Base-by-base conservation (phyloP, 2,888 invertebrate genomes). In the Rosalia funebris region DNA sequence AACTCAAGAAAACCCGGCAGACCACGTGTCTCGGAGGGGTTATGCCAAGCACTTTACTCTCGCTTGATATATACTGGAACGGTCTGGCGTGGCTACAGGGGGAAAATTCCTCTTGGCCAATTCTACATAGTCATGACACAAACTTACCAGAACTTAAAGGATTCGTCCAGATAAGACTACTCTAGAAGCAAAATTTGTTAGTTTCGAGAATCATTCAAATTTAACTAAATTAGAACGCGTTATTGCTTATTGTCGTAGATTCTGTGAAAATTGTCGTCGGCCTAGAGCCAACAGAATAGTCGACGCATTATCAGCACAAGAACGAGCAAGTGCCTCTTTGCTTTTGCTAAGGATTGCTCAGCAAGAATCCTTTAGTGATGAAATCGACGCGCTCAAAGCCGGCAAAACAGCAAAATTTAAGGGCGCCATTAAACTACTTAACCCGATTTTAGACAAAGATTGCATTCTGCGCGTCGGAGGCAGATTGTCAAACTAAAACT, bases 21-120 rank as follows among this genome's bases (percentile, higher is more conserved):
- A 65, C 15, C 37, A 58, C 50, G 50, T 53, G 50, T 53, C 54
- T 12, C 53, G 60, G 17, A n/a, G 34, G 56, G 25, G 47, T 61
- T 19, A 57, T 31, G 4, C 47, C 52, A 16, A 60, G 15, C n/a
- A 10, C 7, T 15, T 31, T 57, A 37, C 17, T 45, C 12, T 37
- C 61, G n/a, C 46, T 57, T 9, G 34, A 57, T 32, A 4, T n/a
- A n/a, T n/a, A n/a, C n/a, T n/a, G n/a, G n/a, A n/a, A n/a, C n/a
- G n/a, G n/a, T n/a, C n/a, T n/a, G n/a, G n/a, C n/a, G n/a, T n/a
- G n/a, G n/a, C n/a, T n/a, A n/a, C n/a, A n/a, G n/a, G n/a, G n/a
- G n/a, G n/a, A n/a, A n/a, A n/a, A n/a, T n/a, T n/a, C n/a, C n/a
- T n/a, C n/a, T n/a, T n/a, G n/a, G n/a, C n/a, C n/a, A n/a, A n/a